Evolutionary conservation across 2,888 invertebrate species (phyloP).

Genomic region (Odontocerum albicorne): DNA sequence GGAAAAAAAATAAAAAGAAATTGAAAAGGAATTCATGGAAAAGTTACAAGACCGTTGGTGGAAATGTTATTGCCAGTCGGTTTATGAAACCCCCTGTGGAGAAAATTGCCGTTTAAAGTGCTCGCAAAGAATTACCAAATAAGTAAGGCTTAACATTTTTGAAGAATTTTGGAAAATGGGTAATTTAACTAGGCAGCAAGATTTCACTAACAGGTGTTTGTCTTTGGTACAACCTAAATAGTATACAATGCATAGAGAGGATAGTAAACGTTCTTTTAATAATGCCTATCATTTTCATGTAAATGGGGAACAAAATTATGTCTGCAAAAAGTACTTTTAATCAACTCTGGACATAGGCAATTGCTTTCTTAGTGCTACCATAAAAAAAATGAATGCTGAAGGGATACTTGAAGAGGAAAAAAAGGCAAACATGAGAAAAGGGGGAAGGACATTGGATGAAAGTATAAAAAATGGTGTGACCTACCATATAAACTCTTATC

Average conservation of each 20-base stretch:
- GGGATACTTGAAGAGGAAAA: too few relatives aligned
- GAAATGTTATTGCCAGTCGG: too few relatives aligned
- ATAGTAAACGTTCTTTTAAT: neutral
- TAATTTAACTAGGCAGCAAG: neutral
- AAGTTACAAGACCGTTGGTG: neutral
- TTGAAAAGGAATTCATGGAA: neutral
- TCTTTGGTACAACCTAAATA: neutral
- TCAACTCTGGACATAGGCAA: neutral
- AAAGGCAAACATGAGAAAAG: too few relatives aligned
- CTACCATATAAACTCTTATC: too few relatives aligned
- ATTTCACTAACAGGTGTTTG: neutral
- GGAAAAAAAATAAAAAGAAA: neutral
- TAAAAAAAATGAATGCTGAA: neutral
- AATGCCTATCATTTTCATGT: neutral
- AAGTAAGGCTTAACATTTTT: too few relatives aligned
- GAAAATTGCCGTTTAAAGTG: too few relatives aligned
- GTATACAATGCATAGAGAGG: neutral
- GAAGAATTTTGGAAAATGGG: constrained; percentile 1
- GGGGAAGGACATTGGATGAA: too few relatives aligned
- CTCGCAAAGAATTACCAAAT: too few relatives aligned
- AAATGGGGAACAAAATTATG: neutral
- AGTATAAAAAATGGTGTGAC: too few relatives aligned
- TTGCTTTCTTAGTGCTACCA: neutral
- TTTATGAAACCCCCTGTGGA: too few relatives aligned
- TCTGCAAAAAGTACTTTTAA: neutral